A percentile compares a stretch with the other conserved stretches of the same genome.
Conservation (phyloP, 2,797 vertebrate genomes). For the Lepus townsendii region DNA sequence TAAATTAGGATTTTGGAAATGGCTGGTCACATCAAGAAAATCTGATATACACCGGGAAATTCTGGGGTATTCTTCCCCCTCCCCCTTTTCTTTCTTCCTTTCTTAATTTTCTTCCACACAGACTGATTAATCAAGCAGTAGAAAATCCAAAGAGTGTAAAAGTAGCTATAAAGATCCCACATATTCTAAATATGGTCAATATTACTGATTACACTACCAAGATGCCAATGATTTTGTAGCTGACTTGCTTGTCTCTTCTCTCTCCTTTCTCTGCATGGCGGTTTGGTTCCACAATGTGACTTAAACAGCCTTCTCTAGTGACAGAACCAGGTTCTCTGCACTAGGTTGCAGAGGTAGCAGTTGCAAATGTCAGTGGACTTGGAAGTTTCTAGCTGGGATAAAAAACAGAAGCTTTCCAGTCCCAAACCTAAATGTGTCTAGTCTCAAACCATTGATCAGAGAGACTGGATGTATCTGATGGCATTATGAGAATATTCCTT, state of each 20-base stretch:
- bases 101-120: neutral
- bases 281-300: too few relatives aligned
- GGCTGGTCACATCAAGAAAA: neutral
- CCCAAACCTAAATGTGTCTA: neutral
- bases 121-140: neutral
- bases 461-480: neutral
- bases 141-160: neutral
- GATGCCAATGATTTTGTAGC: too few relatives aligned
- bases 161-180: neutral
- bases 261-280: accelerated
- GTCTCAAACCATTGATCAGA: neutral
- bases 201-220: too few relatives aligned
- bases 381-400: neutral
- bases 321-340: neutral
- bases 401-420: neutral
- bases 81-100: neutral
- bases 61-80: neutral
- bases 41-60: neutral
- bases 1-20: neutral
- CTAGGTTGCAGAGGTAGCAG: neutral
- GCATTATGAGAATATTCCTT: neutral
- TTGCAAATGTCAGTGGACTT: neutral
- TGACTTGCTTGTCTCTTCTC: neutral
- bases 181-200: neutral
- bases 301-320: too few relatives aligned